Evolutionary conservation across 2,113 vertebrate genomes (phyloP).

Genomic region (Geococcyx californianus): DNA sequence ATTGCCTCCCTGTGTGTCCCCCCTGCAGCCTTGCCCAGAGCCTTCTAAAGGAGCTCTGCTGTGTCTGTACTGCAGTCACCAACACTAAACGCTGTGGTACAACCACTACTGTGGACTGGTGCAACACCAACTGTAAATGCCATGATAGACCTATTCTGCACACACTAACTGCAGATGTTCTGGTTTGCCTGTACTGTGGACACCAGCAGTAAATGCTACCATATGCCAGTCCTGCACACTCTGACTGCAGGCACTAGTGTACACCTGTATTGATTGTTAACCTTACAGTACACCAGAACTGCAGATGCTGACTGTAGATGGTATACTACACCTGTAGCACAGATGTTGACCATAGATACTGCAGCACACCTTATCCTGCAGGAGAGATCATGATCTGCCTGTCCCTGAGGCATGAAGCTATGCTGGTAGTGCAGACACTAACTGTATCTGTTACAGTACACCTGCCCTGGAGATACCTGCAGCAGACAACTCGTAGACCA

Average conservation of each 20-base stretch:
- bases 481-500: not conserved
- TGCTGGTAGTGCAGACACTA: fast-evolving
- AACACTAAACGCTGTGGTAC: fast-evolving
- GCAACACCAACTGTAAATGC: fast-evolving
- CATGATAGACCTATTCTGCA: not conserved
- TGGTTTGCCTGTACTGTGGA: not conserved
- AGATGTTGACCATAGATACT: not conserved
- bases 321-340: fast-evolving
- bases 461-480: not conserved
- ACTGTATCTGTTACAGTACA: not conserved
- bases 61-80: fast-evolving
- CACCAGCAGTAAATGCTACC: fast-evolving
- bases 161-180: fast-evolving
- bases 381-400: not conserved
- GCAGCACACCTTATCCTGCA: not conserved
- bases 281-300: not conserved
- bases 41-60: not conserved
- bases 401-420: not conserved
- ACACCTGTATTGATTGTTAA: fast-evolving
- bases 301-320: not conserved
- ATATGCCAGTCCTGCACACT: not conserved
- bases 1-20: fast-evolving
- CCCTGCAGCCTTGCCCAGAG: not conserved
- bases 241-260: fast-evolving
- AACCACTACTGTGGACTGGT: not conserved